Percentiles rank a stretch among this genome's conserved stretches.
These are phyloP conservation scores for Hypomecis punctinalis DNA, from an alignment of 2,888 invertebrate species.

Conservation along the genomic window DNA sequence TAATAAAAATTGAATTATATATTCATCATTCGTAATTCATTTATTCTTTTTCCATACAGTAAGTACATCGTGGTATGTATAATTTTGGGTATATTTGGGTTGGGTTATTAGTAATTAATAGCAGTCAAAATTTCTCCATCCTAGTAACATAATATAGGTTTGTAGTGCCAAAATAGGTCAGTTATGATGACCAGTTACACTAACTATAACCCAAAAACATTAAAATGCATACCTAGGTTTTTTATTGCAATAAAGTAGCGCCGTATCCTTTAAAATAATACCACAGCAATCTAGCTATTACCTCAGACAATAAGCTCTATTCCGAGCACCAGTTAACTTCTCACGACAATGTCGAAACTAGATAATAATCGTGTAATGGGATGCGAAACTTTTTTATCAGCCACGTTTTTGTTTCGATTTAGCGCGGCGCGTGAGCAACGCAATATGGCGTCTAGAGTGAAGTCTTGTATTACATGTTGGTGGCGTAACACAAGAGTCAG, in stretches of 20 bases:
- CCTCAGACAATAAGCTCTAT: constrained; percentile 23
- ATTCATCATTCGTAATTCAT: too few species aligned
- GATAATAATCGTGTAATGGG: constrained; percentile 67
- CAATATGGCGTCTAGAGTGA: constrained; percentile 41
- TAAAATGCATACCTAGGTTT: too few species aligned
- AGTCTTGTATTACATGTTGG: not conserved
- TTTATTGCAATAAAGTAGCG: not conserved
- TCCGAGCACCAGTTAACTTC: constrained; percentile 53
- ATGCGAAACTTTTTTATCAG: constrained; percentile 68
- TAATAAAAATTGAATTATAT: too few species aligned
- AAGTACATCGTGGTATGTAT: too few species aligned
- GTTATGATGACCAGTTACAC: too few species aligned
- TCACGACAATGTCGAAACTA: constrained; percentile 69
- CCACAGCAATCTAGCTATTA: constrained; percentile 15
- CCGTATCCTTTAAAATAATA: constrained; percentile 11
- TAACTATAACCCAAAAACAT: too few species aligned
- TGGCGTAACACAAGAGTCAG: constrained; percentile 4
- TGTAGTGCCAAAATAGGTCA: too few species aligned
- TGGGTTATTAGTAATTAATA: too few species aligned
- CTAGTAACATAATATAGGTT: too few species aligned
- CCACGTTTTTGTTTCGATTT: constrained; percentile 53
- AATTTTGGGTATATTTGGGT: too few species aligned
- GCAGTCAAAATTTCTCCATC: too few species aligned
- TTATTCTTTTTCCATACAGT: too few species aligned
- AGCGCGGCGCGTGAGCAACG: constrained; percentile 50